Percentiles rank a stretch among this genome's conserved stretches.
phyloP scores from a whole-genome alignment of 1,140 invertebrate genomes.

The Ceratoteleas bidentatus region DNA sequence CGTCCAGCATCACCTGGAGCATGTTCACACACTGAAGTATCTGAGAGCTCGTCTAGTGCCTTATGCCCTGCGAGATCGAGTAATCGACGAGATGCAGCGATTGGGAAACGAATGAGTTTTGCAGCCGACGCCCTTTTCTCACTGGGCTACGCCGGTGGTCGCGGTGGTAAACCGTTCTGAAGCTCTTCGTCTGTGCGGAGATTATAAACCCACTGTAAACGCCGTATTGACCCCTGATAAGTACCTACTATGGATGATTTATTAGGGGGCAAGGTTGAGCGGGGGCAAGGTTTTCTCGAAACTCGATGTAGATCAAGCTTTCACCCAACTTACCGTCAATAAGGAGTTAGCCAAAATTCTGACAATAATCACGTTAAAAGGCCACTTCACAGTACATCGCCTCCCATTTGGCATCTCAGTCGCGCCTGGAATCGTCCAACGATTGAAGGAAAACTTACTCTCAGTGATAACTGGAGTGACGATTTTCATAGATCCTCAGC shows the following conservation, averaged over 20 bases:
- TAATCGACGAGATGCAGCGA: not conserved
- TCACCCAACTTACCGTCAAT: conserved; percentile 65
- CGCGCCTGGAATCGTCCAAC: not conserved
- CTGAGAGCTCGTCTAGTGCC: conserved; percentile 1
- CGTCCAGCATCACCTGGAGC: not conserved
- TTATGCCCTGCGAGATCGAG: conserved; percentile 1
- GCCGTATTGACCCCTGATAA: conserved; percentile 59
- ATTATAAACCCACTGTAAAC: conserved; percentile 77
- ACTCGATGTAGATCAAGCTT: conserved; percentile 35
- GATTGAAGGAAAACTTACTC: not conserved
- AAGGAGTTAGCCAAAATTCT: conserved; percentile 1
- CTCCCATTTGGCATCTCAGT: not conserved
- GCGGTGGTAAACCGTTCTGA: conserved; percentile 9
- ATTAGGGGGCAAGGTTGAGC: conserved; percentile 69
- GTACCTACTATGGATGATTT: conserved; percentile 71
- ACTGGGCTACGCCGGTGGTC: conserved; percentile 56
- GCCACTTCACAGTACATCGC: not conserved
- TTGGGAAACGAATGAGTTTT: not conserved
- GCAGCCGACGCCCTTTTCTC: conserved; percentile 27
- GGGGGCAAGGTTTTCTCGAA: conserved; percentile 69
- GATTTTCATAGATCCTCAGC: not conserved
- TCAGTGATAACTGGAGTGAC: not conserved
- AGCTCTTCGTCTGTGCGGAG: conserved; percentile 63
- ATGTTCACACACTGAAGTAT: not conserved
- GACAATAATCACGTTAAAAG: not conserved